Percentiles rank a stretch among this genome's conserved stretches.
phyloP scores from a whole-genome alignment of 1,140 invertebrate species.

The Zelostemma sp. region DNA sequence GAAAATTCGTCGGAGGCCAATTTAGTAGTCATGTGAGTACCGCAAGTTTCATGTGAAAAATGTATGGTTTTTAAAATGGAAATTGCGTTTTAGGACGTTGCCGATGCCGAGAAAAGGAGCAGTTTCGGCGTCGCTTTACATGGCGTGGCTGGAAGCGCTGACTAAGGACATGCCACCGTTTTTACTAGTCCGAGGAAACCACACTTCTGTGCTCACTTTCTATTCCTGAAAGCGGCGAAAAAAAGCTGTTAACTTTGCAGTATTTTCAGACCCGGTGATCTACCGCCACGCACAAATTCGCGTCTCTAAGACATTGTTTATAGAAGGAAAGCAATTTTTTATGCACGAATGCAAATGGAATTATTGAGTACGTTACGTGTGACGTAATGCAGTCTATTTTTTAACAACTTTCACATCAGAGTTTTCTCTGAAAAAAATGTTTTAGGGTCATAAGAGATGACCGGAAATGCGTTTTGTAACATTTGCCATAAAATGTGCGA shows the following conservation, averaged over 20 bases:
- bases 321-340: not conserved
- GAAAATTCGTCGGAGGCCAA: slow-evolving; percentile 88
- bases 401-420: too few relatives aligned
- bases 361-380: too few relatives aligned
- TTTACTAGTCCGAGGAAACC: slow-evolving; percentile 93
- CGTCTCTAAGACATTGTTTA: not conserved
- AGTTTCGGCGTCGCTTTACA: slow-evolving; percentile 90
- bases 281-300: not conserved
- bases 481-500: too few relatives aligned
- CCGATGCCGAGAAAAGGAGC: slow-evolving; percentile 93
- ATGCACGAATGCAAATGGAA: not conserved
- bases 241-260: not conserved
- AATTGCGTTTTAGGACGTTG: slow-evolving; percentile 77
- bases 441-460: too few relatives aligned
- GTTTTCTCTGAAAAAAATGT: too few relatives aligned
- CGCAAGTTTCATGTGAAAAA: not conserved
- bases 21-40: slow-evolving; percentile 89
- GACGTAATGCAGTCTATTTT: too few relatives aligned
- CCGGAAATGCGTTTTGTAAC: too few relatives aligned
- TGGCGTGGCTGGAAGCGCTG: slow-evolving; percentile 95
- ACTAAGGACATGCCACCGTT: slow-evolving; percentile 91
- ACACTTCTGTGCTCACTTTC: slow-evolving; percentile 95
- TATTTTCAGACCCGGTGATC: not conserved
- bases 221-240: slow-evolving; percentile 81
- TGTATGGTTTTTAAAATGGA: not conserved